Evolutionary conservation across 2,113 vertebrate genomes (phyloP), one percentile per base, ranked within the genome.

Genomic region (Oryctolagus cuniculus): DNA sequence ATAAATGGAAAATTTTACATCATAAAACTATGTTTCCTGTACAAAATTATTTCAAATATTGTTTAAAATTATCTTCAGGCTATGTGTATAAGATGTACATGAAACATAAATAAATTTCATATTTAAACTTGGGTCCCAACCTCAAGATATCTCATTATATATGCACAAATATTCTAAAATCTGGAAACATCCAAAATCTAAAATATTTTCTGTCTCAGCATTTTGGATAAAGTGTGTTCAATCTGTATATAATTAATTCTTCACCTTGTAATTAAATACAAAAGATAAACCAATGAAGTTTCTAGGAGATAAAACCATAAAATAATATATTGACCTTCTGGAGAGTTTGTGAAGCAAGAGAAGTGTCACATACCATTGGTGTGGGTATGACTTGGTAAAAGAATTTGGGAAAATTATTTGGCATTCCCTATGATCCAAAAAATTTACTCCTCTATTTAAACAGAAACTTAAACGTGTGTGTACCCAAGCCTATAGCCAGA

Each of bases 371-470:
- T 22, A 31, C 2, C 58, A 61, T 21, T 78, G 64, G 31, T 64
- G 15, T 53, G 64, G 21, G 8, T 79, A 85, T 58, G 27, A 73
- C 87, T 25, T 87, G 44, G 17, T 87, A 74, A 3, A 72, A 72
- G 16, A 87, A 87, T 44, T 91, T 72, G 74, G 82, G 72, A 86
- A 91, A 87, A 91, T 36, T 82, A 24, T 69, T 93, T 81, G 13
- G 10, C 17, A 58, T 64, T 58, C 3, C 7, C 44, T 81, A 21
- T 58, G 67, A 64, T 44, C 5, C 38, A 79, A 63, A 85, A 79
- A 78, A 72, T 94, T 22, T 69, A 1, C 61, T 70, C 27, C 10
- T 86, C 44, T 24, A 31, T 84, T 88, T 80, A 70, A 53, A 64
- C 55, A 89, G 11, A 80, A 72, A 64, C n/a, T 67, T 53, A 25